Base-by-base conservation (phyloP, 2,113 vertebrate species). In the Hyla sarda region DNA sequence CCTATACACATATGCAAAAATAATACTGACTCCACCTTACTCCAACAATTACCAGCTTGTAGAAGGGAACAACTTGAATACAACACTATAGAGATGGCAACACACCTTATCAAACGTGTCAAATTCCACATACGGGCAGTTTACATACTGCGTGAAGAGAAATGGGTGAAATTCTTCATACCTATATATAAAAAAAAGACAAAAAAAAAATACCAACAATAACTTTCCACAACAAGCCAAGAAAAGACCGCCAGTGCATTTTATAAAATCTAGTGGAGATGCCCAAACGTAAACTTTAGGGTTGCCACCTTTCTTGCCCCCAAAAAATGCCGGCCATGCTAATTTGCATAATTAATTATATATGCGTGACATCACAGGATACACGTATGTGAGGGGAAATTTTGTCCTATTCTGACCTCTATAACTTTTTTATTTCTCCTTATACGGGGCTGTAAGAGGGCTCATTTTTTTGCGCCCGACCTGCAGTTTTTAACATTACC, bases 81-180 rank as follows among this genome's bases (percentile, higher is more conserved):
- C 37, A 48, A 45, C 19, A 41, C 37, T 21, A 41, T 16, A 48
- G 16, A 47, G 17, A 41, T 2, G 19, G 9, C 88, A 89, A 90
- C 90, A 86, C 89, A 97, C 98, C 97, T 99, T 99, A 92, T 99
- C 94, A 94, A 99, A 99, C 79, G 96, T 95, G 82, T 97, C 96
- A 93, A 99, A 98, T 91, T 98, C 97, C 93, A 98, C 90, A 91
- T 94, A 93, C 0, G 94, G 94, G 88, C 93, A 96, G 83, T 96
- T 94, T 88, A 90, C 90, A 92, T 99, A 94, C 90, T 99, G 98
- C 79, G 93, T 94, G 92, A 99, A 99, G 87, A 98, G 95, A 91
- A 98, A 99, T 88, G 98, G 98, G 90, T 99, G 97, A 93, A 99
- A 99, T 89, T 99, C 98, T 87, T 99, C 98, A 88, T 99, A 99